A percentile compares a stretch with the other conserved stretches of the same genome.
Evolutionary conservation across 2,113 vertebrate species (phyloP).

Genomic region (Henicopernis longicauda): DNA sequence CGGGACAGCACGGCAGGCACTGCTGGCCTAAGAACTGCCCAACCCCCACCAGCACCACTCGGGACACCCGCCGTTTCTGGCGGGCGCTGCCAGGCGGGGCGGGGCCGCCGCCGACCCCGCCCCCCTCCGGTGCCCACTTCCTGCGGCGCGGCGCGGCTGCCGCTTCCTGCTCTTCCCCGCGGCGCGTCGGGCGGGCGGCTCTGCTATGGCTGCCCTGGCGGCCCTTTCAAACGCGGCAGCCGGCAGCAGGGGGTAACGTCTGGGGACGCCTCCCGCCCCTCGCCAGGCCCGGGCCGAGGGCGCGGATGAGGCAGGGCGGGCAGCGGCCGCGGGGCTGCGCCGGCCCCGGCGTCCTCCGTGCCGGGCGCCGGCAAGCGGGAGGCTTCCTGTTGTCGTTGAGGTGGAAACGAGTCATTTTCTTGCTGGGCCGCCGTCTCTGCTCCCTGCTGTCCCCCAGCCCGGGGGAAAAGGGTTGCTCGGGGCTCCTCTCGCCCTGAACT

Average conservation of each 20-base stretch:
- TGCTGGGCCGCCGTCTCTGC: background rate
- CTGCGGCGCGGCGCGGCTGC: no score
- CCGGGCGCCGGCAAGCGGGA: background rate
- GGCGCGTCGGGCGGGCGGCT: background rate
- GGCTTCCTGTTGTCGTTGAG: background rate
- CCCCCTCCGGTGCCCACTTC: no score
- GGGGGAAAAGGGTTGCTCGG: background rate
- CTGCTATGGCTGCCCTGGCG: background rate
- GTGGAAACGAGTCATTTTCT: background rate
- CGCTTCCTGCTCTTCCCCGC: background rate
- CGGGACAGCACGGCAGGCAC: no score
- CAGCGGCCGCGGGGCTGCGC: background rate
- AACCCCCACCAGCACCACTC: no score
- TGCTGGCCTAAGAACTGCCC: no score
- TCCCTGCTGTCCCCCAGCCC: no score
- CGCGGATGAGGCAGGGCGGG: background rate
- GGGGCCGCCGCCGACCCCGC: no score
- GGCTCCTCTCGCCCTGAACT: background rate
- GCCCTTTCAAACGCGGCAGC: conserved; percentile 46
- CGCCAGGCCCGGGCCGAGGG: no score
- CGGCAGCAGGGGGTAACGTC: background rate
- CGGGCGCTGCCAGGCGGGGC: no score
- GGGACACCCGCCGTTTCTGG: no score
- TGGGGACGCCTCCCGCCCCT: background rate
- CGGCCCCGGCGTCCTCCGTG: no score